Base-by-base conservation (phyloP, 2,888 invertebrate genomes). In the Brachynemurus nebulosus region DNA sequence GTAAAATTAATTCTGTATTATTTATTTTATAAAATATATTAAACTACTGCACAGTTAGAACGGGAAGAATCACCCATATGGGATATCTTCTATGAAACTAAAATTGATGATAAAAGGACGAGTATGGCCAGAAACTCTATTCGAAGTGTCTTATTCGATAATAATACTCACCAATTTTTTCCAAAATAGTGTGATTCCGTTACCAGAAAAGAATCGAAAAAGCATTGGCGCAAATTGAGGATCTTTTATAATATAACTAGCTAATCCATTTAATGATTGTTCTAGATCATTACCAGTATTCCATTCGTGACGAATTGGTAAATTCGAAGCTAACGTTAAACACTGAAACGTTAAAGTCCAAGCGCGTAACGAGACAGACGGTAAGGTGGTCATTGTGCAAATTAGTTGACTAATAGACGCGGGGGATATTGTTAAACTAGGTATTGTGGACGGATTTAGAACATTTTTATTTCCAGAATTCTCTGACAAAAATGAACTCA, bases 301-400 rank as follows among this genome's bases (percentile, higher is more conserved):
- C 43, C n/a, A n/a, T n/a, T n/a, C n/a, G n/a, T n/a, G n/a, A n/a
- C n/a, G n/a, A n/a, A 46, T 48, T 57, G 75, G 66, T 20, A 73
- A 74, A 61, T 80, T 82, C 42, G 82, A 78, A 38, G 81, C 75
- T 58, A 85, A 68, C 2, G 84, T 82, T 40, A 86, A 63, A 11
- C 80, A 76, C 57, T 86, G 83, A 61, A 88, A 74, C 1, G 81
- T 80, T 20, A 83, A 68, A 54, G 83, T 82, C 86, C 86, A 86
- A 48, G 84, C 80, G 46, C 84, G 70, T 21, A 85, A 64, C 40
- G 81, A 78, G 40, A 83, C 71, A 44, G 76, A 77, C 6, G 78
- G 76, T 49, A 73, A 68, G 70, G 77, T 75, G 2, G 78, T 74
- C 33, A 83, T 65, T 1, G 80, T 77, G 34, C 72, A 67, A 39